A percentile compares a stretch with the other conserved stretches of the same genome.
These are phyloP conservation scores for Zophobas atratus DNA, from an alignment of 1,140 invertebrate genomes.

Conservation along the genomic window DNA sequence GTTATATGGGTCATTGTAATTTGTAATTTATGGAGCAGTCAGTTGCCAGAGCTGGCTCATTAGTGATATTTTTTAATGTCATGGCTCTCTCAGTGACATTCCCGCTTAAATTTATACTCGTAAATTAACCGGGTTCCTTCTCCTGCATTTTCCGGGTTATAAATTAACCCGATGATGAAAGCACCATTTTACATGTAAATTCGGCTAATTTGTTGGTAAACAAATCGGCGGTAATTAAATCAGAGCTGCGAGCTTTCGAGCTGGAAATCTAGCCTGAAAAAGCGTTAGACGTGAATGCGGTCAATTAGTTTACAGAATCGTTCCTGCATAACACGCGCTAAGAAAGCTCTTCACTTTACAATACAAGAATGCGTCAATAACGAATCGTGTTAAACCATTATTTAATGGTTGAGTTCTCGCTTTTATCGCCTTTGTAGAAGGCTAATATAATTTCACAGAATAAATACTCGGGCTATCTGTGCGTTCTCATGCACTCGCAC, in stretches of 20 bases:
- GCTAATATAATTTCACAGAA: slow-evolving; percentile 41
- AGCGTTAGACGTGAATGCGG: neutral
- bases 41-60: slow-evolving; percentile 53
- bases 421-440: slow-evolving; percentile 29
- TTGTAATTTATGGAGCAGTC: slow-evolving; percentile 54
- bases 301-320: slow-evolving; percentile 12
- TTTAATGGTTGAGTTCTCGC: slow-evolving; percentile 40
- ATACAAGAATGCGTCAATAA: slow-evolving; percentile 38
- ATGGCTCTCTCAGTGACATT: slow-evolving; percentile 48
- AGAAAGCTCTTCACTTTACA: slow-evolving; percentile 39
- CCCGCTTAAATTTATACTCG: slow-evolving; percentile 51
- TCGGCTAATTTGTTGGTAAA: slow-evolving; percentile 11
- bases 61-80: slow-evolving; percentile 51
- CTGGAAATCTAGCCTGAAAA: neutral
- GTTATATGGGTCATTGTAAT: slow-evolving; percentile 55
- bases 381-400: slow-evolving; percentile 44
- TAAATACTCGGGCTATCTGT: slow-evolving; percentile 12
- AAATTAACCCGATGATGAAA: slow-evolving; percentile 42
- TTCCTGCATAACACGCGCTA: slow-evolving; percentile 24
- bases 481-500: slow-evolving; percentile 7
- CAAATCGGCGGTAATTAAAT: neutral
- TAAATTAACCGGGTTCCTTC: slow-evolving; percentile 45
- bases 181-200: slow-evolving; percentile 28
- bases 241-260: neutral
- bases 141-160: slow-evolving; percentile 52